Evolutionary conservation across 2,113 vertebrate species (phyloP), one percentile per base, ranked within the genome.

Genomic region (Romanogobio albipinnatus): DNA sequence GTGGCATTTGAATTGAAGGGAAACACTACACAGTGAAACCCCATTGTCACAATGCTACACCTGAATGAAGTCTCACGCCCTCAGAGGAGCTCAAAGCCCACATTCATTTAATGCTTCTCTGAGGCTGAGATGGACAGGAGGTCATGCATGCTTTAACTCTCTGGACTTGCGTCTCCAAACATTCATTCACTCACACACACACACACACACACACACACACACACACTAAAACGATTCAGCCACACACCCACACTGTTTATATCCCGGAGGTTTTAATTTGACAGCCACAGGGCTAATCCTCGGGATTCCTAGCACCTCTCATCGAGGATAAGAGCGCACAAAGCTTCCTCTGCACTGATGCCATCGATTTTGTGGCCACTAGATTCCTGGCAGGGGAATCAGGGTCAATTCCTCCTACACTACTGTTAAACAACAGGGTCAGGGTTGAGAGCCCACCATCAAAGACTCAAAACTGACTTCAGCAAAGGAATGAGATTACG

Each of bases 71-170:
- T 29, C 39, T 51, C 45, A 51, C 1, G 11, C 45, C 61, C 61
- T 66, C 24, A 51, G 43, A 33, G 78, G 59, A 81, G 15, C 78
- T 33, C 79, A 66, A 66, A 68, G 79, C 61, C 14, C 45, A 68
- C 79, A 68, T 51, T 81, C 3, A 64, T 66, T 68, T 78, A 70
- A 64, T 68, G 75, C 62, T 70, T 76, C 61, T 76, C 22, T 84
- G 51, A 17, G 29, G 49, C 49, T 7, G 62, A 29, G 83, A 79
- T 53, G 53, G 83, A 79, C 76, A 85, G 76, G 49, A 70, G 47
- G 83, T 58, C 75, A 85, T 26, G 83, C 62, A 79, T 85, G 61
- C 83, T 71, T 85, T 15, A 85, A 85, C 75, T 36, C 83, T 78
- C 47, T 1, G 24, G 47, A 84, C 59, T 17, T 9, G 13, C 1